Percentiles rank a stretch among this genome's conserved stretches.
Conservation (phyloP, 2,888 invertebrate genomes). For the Cabera pusaria region DNA sequence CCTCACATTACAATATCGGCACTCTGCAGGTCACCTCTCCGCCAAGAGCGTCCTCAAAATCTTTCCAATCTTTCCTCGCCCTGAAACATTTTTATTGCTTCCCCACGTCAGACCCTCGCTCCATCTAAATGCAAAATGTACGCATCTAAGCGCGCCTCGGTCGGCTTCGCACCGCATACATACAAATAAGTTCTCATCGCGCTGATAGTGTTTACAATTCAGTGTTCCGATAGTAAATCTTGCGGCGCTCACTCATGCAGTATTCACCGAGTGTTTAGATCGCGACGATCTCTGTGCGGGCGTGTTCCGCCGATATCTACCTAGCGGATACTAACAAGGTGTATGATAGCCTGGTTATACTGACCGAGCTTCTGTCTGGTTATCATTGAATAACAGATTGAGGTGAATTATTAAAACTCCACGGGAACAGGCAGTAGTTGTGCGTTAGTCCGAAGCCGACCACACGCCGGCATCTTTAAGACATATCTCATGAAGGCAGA, state of each 20-base stretch:
- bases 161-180: constrained; percentile 28
- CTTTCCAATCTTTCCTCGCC: constrained; percentile 26
- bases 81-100: constrained; percentile 33
- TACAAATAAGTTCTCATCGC: constrained; percentile 37
- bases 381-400: too few species aligned
- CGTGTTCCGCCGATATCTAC: too few species aligned
- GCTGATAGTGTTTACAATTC: constrained; percentile 39
- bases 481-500: too few species aligned
- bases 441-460: too few species aligned
- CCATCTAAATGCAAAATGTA: constrained; percentile 33
- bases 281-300: constrained; percentile 17
- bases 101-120: constrained; percentile 29
- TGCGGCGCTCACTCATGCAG: constrained; percentile 38
- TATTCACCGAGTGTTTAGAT: constrained; percentile 40
- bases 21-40: constrained; percentile 28
- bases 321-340: too few species aligned
- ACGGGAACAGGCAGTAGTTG: too few species aligned
- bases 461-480: too few species aligned
- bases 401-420: too few species aligned
- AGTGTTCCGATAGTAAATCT: constrained; percentile 39
- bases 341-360: too few species aligned
- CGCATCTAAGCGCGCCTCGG: constrained; percentile 25
- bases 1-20: constrained; percentile 29
- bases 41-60: constrained; percentile 19
- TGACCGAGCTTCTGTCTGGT: too few species aligned